Conservation (phyloP, 1,140 invertebrate species). For the Drosophila azteca region DNA sequence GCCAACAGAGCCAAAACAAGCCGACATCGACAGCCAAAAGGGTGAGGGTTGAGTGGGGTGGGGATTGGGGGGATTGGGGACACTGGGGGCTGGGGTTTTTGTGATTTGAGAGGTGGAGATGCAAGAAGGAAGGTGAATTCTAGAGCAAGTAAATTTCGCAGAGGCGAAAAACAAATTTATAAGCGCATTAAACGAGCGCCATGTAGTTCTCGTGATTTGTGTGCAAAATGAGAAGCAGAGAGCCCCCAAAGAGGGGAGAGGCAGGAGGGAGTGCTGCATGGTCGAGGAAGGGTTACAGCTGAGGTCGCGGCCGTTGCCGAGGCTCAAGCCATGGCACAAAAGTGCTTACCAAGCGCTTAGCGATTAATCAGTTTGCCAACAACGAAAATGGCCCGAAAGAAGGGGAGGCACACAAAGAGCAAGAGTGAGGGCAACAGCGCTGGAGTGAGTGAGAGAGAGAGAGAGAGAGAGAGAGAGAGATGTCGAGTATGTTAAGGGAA, state of each 20-base stretch:
- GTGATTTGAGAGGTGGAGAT: conserved; percentile 1
- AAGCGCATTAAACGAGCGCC: conserved; percentile 73
- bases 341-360: conserved; percentile 79
- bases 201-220: conserved; percentile 76
- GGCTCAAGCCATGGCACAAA: conserved; percentile 42
- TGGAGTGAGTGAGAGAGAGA: too few relatives aligned
- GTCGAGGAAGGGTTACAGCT: conserved; percentile 25
- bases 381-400: conserved; percentile 38
- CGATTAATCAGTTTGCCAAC: conserved; percentile 79
- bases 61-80: conserved; percentile 13
- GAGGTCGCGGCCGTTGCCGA: conserved; percentile 35
- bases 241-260: neutral
- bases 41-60: neutral
- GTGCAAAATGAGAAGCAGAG: conserved; percentile 6
- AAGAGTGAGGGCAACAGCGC: too few relatives aligned
- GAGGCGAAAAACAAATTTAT: conserved; percentile 74
- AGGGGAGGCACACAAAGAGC: neutral
- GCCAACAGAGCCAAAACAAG: conserved; percentile 61
- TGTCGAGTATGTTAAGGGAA: conserved; percentile 19
- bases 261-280: neutral
- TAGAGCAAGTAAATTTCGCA: conserved; percentile 65
- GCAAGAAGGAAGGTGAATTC: too few relatives aligned
- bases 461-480: too few relatives aligned
- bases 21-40: conserved; percentile 37
- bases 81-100: neutral